A percentile compares a stretch with the other conserved stretches of the same genome.
Evolutionary conservation across 2,888 invertebrate species (phyloP).

Genomic region (Acholoe squamosa): DNA sequence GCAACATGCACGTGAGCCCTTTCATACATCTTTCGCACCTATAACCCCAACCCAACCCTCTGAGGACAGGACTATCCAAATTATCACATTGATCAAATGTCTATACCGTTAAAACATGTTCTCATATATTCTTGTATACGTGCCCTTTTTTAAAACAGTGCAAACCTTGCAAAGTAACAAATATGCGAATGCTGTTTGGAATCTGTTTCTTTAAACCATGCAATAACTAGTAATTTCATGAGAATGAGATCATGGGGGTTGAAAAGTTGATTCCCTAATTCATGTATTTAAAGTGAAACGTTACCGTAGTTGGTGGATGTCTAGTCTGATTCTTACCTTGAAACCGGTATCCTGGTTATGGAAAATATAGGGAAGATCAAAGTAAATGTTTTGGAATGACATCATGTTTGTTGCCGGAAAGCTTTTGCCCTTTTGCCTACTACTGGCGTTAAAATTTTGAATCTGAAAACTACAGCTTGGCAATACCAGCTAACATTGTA

Average conservation of each 20-base stretch:
- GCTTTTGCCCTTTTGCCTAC: conserved; percentile 43
- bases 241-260: not conserved
- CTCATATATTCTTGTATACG: not conserved
- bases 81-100: not conserved
- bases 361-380: conserved; percentile 45
- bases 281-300: conserved; percentile 37
- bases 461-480: not conserved
- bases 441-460: not conserved
- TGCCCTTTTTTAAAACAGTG: conserved; percentile 4
- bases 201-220: conserved; percentile 16
- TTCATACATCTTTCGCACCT: not conserved
- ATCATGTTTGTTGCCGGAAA: conserved; percentile 42
- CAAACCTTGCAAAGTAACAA: not conserved
- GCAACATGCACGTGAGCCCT: conserved; percentile 52
- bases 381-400: conserved; percentile 39
- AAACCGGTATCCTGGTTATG: conserved; percentile 52
- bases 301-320: conserved; percentile 47
- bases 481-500: not conserved
- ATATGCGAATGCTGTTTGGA: conserved; percentile 2
- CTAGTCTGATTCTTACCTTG: conserved; percentile 56
- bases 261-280: not conserved
- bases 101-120: not conserved
- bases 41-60: not conserved
- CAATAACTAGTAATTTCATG: conserved; percentile 22
- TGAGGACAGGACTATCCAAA: not conserved